phyloP scores from a whole-genome alignment of 2,113 vertebrate genomes.

The Alouatta palliata region DNA sequence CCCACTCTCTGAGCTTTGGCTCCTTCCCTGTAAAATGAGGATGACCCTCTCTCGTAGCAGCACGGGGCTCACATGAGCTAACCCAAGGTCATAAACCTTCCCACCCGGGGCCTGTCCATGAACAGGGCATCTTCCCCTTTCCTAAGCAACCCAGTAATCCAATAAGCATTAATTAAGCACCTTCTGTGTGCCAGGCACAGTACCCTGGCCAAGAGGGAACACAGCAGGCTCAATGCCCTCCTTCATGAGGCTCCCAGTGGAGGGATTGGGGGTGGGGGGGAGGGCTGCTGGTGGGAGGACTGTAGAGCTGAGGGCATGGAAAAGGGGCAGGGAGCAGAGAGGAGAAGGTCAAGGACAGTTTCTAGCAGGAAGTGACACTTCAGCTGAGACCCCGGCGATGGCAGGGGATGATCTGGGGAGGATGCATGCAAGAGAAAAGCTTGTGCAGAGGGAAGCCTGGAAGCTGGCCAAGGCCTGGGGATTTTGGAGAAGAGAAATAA shows the following conservation, averaged over 20 bases:
- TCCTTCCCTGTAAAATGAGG: background rate
- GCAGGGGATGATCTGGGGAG: background rate
- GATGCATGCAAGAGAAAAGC: background rate
- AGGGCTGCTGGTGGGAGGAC: background rate
- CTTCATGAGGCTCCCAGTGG: background rate
- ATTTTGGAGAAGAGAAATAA: background rate
- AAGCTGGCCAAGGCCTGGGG: background rate
- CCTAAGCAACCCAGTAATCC: background rate
- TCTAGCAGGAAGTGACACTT: background rate
- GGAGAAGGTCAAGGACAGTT: background rate
- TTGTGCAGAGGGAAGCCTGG: background rate
- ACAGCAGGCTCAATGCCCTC: background rate
- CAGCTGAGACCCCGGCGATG: background rate
- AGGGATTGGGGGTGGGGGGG: too few species aligned
- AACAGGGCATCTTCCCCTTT: background rate
- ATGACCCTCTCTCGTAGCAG: background rate
- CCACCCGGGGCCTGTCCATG: background rate
- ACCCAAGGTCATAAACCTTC: background rate
- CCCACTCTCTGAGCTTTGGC: background rate
- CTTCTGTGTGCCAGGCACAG: background rate
- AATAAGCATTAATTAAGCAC: background rate
- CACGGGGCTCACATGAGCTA: accelerated
- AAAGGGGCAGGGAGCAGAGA: background rate
- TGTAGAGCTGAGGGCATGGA: accelerated
- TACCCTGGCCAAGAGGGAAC: background rate